phyloP scores from a whole-genome alignment of 2,888 invertebrate genomes.

The Nezara viridula region DNA sequence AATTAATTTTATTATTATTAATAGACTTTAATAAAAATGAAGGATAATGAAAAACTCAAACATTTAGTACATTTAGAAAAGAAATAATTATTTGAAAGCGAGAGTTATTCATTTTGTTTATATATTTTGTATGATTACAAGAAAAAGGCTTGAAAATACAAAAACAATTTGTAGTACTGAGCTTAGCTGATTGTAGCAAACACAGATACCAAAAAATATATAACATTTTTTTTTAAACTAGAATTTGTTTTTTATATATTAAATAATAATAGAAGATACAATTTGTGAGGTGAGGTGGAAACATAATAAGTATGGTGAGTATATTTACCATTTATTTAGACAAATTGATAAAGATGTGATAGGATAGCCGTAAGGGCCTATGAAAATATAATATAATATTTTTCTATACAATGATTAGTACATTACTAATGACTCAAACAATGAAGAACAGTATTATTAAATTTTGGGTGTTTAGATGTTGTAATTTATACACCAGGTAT shows the following conservation, averaged over 20 bases:
- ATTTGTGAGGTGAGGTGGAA: neutral
- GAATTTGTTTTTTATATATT: neutral
- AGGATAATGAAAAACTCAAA: too few species aligned
- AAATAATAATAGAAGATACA: neutral
- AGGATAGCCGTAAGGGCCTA: conserved; percentile 54
- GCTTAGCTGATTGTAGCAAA: neutral
- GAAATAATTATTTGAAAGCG: neutral
- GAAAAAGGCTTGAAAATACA: neutral
- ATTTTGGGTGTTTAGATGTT: neutral
- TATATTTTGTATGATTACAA: neutral
- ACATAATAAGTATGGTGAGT: neutral
- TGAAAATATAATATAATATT: conserved; percentile 48
- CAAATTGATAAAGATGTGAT: conserved; percentile 24
- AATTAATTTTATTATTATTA: too few species aligned
- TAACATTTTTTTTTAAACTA: neutral
- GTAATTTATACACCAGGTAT: neutral
- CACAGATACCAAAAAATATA: neutral
- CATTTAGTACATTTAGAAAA: too few species aligned
- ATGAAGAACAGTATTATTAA: neutral
- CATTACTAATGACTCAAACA: neutral
- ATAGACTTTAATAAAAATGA: too few species aligned
- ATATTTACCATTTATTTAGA: conserved; percentile 44
- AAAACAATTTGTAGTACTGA: neutral
- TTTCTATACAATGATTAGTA: neutral
- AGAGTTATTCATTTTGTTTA: neutral